Base-by-base conservation (phyloP, 2,888 invertebrate species). In the Amorpha juglandis region DNA sequence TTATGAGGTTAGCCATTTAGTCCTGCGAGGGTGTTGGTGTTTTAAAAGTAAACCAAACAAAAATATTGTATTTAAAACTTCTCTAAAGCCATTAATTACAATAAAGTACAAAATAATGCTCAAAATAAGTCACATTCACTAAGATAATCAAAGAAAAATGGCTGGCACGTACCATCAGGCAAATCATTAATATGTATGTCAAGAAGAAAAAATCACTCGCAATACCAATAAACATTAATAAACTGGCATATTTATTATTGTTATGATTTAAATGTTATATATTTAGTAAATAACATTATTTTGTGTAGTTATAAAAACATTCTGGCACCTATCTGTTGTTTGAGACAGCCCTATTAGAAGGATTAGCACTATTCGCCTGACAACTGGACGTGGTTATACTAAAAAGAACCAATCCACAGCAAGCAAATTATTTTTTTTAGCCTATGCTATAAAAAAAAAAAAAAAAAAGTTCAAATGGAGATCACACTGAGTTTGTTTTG, bases 281-380 rank as follows among this genome's bases (percentile, higher is more conserved):
- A 50, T 14, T 14, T 11, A 42, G 12, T 12, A 35, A 42, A 58
- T 58, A 42, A 58, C 50, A 50, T 19, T 50, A 19, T 19, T 19
- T 50, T 58, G 38, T 58, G 11, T 58, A 27, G 33, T 33, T 16
- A 38, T 38, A 58, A 58, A 38, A 12, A 42, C 19, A 16, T 19
- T 38, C 12, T 38, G 51, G 50, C 58, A 21, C 38, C 7, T 38
- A 9, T 6, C 38, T 2, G 7, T 38, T 50, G 45, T 19, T 7
- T 50, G 65, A 66, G 69, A 64, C 71, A 71, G 12, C 69, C 73
- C 73, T 73, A 9, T 50, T 50, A 19, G 8, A 50, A 19, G 50
- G 19, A 19, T 50, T 27, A 27, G 27, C 27, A 3, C 27, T 27
- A 27, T 27, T 27, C 27, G 38, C 7, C 38, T 38, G 38, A 38